Percentiles rank a stretch among this genome's conserved stretches.
phyloP scores from a whole-genome alignment of 2,113 vertebrate species.

The Cinclus cinclus region DNA sequence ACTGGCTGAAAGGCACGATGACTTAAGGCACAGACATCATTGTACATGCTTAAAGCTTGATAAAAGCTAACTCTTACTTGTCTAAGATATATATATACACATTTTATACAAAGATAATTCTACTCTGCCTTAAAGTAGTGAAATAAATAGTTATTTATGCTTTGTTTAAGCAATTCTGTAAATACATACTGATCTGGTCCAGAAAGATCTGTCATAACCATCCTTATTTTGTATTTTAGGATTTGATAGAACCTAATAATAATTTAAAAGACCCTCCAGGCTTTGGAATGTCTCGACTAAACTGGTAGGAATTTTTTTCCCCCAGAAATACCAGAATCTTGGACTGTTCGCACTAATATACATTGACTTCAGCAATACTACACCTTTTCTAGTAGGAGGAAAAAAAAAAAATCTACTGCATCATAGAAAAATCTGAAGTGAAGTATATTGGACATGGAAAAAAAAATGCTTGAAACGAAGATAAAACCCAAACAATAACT shows the following conservation, averaged over 20 bases:
- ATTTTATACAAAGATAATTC: neutral
- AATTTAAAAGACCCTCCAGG: neutral
- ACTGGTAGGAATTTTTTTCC: neutral
- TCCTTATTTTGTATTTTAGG: neutral
- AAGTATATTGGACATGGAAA: neutral
- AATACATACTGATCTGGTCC: fast-evolving
- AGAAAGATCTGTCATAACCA: neutral
- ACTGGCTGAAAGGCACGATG: neutral
- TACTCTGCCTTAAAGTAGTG: neutral
- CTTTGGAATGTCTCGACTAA: neutral
- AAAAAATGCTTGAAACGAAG: neutral
- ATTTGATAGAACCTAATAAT: neutral
- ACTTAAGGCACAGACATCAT: neutral
- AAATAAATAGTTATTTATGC: neutral
- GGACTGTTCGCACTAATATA: neutral
- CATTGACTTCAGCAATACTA: neutral
- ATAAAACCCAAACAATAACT: neutral
- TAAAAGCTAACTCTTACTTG: neutral
- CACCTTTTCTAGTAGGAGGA: neutral
- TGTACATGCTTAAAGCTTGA: neutral
- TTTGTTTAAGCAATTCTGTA: neutral
- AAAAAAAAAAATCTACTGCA: neutral
- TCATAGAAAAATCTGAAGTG: neutral
- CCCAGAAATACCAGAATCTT: neutral
- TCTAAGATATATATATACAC: neutral